Conservation (phyloP, 2,113 vertebrate genomes). For the Pyrgilauda ruficollis region DNA sequence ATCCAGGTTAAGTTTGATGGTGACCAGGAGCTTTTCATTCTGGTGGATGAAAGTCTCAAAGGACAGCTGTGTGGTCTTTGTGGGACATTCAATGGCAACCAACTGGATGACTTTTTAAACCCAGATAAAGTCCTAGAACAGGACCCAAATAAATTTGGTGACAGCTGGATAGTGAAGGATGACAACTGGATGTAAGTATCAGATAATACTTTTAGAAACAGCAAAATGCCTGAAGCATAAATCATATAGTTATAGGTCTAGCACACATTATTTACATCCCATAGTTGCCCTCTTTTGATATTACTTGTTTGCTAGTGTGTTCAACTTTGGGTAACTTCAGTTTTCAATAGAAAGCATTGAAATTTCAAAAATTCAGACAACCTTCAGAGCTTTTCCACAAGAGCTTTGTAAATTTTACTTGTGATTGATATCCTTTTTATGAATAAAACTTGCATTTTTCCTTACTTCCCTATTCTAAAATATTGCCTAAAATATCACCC, state of each 20-base stretch:
- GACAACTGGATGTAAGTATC: constrained; percentile 27
- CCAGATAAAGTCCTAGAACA: constrained; percentile 44
- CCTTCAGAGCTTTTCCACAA: not conserved
- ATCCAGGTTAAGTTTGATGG: constrained; percentile 63
- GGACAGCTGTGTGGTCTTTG: constrained; percentile 79
- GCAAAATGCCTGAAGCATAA: not conserved
- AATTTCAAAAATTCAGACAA: not conserved
- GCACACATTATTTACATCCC: not conserved
- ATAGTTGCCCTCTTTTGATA: not conserved
- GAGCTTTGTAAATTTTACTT: not conserved
- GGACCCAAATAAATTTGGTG: constrained; percentile 55
- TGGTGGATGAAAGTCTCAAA: constrained; percentile 66
- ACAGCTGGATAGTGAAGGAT: constrained; percentile 70
- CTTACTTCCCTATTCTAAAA: not conserved
- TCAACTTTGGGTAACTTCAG: not conserved
- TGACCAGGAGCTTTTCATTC: constrained; percentile 72
- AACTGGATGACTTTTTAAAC: constrained; percentile 72
- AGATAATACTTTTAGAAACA: not conserved
- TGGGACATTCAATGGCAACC: constrained; percentile 76
- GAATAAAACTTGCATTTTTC: not conserved
- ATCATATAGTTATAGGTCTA: not conserved
- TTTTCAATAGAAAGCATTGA: not conserved
- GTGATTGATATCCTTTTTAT: not conserved
- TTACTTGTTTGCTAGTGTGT: not conserved
- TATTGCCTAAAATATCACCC: not conserved